Evolutionary conservation across 1,140 invertebrate species (phyloP), one percentile per base, ranked within the genome.

Genomic region (Idris sp.): DNA sequence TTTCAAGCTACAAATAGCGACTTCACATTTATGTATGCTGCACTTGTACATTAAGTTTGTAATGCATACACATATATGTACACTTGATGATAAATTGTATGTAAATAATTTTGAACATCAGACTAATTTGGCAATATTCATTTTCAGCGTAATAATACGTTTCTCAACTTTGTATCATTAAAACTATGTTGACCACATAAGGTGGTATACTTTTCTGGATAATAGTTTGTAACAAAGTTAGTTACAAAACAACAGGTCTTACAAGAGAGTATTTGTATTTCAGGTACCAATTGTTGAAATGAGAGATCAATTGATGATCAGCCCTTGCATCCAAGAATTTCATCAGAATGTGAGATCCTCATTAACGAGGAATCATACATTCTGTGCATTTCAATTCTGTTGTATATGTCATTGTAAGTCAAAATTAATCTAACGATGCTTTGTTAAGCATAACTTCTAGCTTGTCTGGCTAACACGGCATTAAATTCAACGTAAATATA

Each of bases 141-240:
- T 38, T 18, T 19, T 26, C n/a, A n/a, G 28, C 11, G 7, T 33
- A 15, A 5, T 25, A 43, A n/a, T n/a, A n/a, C n/a, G n/a, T 22
- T 58, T 33, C 26, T 43, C 53, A 43, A 44, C 10, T 11, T 64
- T 41, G 31, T 64, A 43, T 41, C 28, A 64, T 41, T 62, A 48
- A 4, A 25, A 49, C 44, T 31, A 16, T 16, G 48, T 26, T 64
- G 59, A 36, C 36, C 38, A 16, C 41, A 44, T 53, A 33, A 43
- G 10, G n/a, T 14, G 3, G 4, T 49, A 18, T n/a, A n/a, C n/a
- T n/a, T n/a, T n/a, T n/a, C n/a, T n/a, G n/a, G n/a, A n/a, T n/a
- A n/a, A n/a, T n/a, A n/a, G n/a, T n/a, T n/a, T n/a, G n/a, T n/a
- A n/a, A n/a, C n/a, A n/a, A n/a, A n/a, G n/a, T n/a, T n/a, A n/a